Evolutionary conservation across 1,140 invertebrate species (phyloP).

Genomic region (Agrypnia vestita): DNA sequence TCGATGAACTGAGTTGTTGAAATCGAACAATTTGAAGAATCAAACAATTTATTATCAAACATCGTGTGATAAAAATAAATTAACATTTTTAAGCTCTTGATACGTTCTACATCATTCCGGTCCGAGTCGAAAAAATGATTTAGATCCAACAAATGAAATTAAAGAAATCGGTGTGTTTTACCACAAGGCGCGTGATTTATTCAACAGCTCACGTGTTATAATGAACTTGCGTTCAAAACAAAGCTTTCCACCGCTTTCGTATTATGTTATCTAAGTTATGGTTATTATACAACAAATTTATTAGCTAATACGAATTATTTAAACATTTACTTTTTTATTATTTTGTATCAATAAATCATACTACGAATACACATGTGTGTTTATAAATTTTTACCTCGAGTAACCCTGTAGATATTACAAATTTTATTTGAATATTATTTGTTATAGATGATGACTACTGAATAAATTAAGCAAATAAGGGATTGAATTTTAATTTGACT

Average conservation of each 20-base stretch:
- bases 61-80: conserved; percentile 45
- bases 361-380: conserved; percentile 3
- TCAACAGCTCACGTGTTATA: conserved; percentile 58
- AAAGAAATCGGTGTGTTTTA: conserved; percentile 42
- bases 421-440: not conserved
- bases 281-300: conserved; percentile 38
- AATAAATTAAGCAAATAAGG: not conserved
- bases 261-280: conserved; percentile 31
- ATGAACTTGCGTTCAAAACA: conserved; percentile 54
- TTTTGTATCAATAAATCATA: too few species aligned
- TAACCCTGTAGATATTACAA: not conserved
- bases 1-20: not conserved
- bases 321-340: conserved; percentile 42
- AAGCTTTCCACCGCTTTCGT: conserved; percentile 26
- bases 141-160: conserved; percentile 49
- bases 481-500: too few species aligned
- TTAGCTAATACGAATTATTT: conserved; percentile 50
- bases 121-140: conserved; percentile 47
- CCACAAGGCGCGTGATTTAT: conserved; percentile 60
- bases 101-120: conserved; percentile 33
- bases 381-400: not conserved
- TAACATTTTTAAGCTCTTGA: conserved; percentile 1
- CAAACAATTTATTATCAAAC: conserved; percentile 28
- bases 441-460: not conserved
- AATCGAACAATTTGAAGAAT: conserved; percentile 6